A percentile compares a stretch with the other conserved stretches of the same genome.
Conservation (phyloP, 2,113 vertebrate genomes). For the Megaceryle torquata region DNA sequence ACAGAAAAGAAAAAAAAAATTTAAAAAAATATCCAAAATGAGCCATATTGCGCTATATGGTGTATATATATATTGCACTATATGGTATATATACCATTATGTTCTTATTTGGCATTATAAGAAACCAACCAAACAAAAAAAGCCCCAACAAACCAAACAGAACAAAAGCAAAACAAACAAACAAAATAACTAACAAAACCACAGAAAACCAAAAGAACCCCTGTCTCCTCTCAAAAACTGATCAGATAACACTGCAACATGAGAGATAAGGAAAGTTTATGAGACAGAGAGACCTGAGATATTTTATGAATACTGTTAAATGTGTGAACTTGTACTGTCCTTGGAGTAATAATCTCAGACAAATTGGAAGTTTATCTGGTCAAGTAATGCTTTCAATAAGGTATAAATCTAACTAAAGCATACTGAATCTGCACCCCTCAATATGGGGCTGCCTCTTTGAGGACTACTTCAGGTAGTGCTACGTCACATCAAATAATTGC, state of each 20-base stretch:
- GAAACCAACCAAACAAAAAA: background rate
- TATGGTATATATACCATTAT: background rate
- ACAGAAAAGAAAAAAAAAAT: background rate
- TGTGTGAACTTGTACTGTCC: background rate
- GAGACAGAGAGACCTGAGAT: background rate
- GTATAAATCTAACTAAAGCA: background rate
- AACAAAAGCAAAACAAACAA: too few relatives aligned
- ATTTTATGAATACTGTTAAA: background rate
- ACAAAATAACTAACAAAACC: too few relatives aligned
- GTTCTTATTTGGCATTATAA: background rate
- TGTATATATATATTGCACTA: background rate
- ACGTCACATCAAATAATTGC: too few relatives aligned
- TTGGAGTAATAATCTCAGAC: background rate
- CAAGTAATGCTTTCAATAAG: background rate
- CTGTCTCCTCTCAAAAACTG: rapidly evolving
- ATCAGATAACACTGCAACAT: background rate
- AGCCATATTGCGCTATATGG: background rate
- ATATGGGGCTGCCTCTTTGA: background rate
- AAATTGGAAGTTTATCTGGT: background rate
- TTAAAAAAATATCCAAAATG: background rate
- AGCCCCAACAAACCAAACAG: too few relatives aligned
- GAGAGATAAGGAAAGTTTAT: background rate
- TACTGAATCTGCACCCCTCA: background rate
- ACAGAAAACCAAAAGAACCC: rapidly evolving
- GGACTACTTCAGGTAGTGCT: background rate